These are phyloP conservation scores for Nansenia antarctica DNA, from an alignment of 2,113 vertebrate species.

Conservation along the genomic window DNA sequence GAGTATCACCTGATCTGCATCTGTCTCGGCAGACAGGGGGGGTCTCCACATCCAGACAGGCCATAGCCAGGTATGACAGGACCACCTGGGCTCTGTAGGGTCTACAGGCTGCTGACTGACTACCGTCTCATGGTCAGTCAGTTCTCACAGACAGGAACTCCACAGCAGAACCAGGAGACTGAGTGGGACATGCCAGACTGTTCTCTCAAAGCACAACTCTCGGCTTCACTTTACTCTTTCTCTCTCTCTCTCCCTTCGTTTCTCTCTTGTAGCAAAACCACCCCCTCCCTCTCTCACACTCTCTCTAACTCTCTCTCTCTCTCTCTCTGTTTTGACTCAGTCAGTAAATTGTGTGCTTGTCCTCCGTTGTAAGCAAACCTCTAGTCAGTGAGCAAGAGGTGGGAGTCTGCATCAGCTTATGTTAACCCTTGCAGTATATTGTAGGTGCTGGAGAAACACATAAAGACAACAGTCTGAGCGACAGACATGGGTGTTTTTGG, in stretches of 20 bases:
- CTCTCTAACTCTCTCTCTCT: not conserved
- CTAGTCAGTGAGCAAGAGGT: not conserved
- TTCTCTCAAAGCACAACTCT: not conserved
- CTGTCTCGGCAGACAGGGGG: slow-evolving; percentile 28
- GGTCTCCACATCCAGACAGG: slow-evolving; percentile 51
- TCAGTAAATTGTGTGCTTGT: not conserved
- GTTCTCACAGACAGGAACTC: not conserved
- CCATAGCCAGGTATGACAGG: slow-evolving; percentile 31
- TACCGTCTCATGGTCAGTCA: not conserved
- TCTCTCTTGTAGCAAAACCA: not conserved
- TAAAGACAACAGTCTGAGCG: not conserved
- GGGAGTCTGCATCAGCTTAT: not conserved
- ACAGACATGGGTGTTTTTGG: not conserved
- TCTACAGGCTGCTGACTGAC: not conserved
- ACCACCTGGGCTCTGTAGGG: not conserved
- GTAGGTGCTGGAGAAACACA: not conserved
- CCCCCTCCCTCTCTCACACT: not conserved
- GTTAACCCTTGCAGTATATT: not conserved
- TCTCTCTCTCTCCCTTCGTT: not conserved
- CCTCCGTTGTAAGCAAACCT: not conserved
- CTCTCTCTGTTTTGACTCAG: not conserved
- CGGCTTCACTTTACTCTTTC: not conserved
- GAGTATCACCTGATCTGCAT: slow-evolving; percentile 60
- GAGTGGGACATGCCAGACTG: not conserved
- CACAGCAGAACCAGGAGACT: not conserved